Percentiles rank a stretch among this genome's conserved stretches.
phyloP scores from a whole-genome alignment of 2,888 invertebrate genomes.

The Xestia c-nigrum region DNA sequence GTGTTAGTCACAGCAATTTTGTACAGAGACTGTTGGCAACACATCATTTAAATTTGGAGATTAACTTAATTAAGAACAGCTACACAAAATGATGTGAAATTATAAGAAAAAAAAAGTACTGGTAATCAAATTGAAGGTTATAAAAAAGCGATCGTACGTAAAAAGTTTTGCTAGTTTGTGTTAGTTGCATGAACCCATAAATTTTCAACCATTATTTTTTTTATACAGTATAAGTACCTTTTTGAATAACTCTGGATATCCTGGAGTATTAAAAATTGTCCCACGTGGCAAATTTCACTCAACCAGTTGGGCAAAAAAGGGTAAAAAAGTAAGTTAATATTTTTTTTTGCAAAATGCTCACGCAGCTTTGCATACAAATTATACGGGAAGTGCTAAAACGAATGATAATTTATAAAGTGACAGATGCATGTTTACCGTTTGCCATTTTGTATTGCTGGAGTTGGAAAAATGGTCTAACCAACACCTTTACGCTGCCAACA shows the following conservation, averaged over 20 bases:
- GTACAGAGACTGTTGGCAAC: too few species aligned
- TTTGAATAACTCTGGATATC: background rate
- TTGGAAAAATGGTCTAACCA: constrained; percentile 9
- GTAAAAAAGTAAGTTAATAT: background rate
- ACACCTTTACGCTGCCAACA: background rate
- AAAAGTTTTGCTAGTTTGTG: background rate
- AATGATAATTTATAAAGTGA: constrained; percentile 28
- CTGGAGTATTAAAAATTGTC: background rate
- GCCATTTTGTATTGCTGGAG: background rate
- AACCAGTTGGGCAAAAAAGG: background rate
- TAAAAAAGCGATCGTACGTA: too few species aligned
- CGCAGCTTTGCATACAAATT: constrained; percentile 35
- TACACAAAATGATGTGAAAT: too few species aligned
- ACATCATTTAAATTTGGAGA: too few species aligned
- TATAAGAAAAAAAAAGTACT: too few species aligned
- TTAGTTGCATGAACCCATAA: background rate
- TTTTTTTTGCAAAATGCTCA: background rate
- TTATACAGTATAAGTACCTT: background rate
- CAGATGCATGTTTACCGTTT: constrained; percentile 1
- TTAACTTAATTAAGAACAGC: too few species aligned
- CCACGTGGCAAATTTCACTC: background rate
- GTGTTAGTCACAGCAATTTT: too few species aligned
- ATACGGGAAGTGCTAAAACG: background rate
- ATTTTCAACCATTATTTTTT: background rate
- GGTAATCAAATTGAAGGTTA: too few species aligned